These are phyloP conservation scores for Eupithecia tripunctaria DNA, from an alignment of 2,888 invertebrate species.

Conservation along the genomic window DNA sequence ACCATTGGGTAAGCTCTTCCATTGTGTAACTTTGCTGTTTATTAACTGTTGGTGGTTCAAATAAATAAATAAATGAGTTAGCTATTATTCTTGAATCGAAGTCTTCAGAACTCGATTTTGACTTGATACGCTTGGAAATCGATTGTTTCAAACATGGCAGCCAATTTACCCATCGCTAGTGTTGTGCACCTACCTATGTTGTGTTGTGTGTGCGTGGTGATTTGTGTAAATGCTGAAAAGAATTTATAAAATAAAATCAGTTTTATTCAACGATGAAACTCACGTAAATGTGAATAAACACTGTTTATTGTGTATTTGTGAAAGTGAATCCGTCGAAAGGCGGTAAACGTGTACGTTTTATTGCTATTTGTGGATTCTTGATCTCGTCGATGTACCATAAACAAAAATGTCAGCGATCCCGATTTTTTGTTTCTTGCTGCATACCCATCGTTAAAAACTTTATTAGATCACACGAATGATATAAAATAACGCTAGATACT, in stretches of 20 bases:
- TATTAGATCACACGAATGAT: constrained; percentile 83
- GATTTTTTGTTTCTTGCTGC: constrained; percentile 84
- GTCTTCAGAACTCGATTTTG: constrained; percentile 15
- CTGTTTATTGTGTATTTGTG: constrained; percentile 82
- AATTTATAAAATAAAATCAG: constrained; percentile 81
- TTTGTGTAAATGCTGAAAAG: constrained; percentile 84
- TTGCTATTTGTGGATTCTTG: constrained; percentile 84
- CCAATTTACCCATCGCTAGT: constrained; percentile 51
- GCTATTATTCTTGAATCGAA: background rate
- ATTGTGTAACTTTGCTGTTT: too few relatives aligned
- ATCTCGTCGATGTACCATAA: constrained; percentile 84
- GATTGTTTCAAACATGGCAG: constrained; percentile 38
- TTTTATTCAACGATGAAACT: constrained; percentile 79
- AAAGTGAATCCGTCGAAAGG: constrained; percentile 82
- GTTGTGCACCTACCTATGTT: constrained; percentile 68
- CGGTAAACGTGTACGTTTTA: constrained; percentile 83
- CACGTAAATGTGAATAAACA: constrained; percentile 81
- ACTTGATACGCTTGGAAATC: constrained; percentile 34
- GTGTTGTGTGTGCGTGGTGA: constrained; percentile 85
- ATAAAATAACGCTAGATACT: constrained; percentile 79
- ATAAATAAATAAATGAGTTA: too few relatives aligned
- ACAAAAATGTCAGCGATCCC: constrained; percentile 86
- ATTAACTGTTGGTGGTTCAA: too few relatives aligned
- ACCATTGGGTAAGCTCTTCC: too few relatives aligned
- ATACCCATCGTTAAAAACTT: constrained; percentile 79